phyloP scores from a whole-genome alignment of 2,797 vertebrate genomes.

The Falco biarmicus region DNA sequence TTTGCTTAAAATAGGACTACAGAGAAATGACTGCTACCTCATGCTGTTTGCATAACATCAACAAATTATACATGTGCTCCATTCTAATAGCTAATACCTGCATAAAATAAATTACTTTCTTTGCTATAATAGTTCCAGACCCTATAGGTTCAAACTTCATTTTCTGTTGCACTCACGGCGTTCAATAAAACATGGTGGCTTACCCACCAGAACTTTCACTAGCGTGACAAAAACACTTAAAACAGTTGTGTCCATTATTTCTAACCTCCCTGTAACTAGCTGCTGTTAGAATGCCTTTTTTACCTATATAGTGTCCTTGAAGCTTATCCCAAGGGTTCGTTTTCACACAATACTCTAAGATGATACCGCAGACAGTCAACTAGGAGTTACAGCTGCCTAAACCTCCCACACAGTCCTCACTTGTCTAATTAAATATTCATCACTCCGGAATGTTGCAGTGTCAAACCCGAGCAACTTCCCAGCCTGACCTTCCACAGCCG shows the following conservation, averaged over 20 bases:
- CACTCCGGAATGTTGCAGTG: constrained; percentile 39
- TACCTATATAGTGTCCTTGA: constrained; percentile 67
- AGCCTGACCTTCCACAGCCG: constrained; percentile 68
- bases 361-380: constrained; percentile 51
- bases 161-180: not conserved
- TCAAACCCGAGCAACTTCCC: constrained; percentile 49
- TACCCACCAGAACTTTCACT: not conserved
- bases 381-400: constrained; percentile 39
- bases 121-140: not conserved
- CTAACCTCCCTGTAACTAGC: not conserved
- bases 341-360: constrained; percentile 61
- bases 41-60: constrained; percentile 6
- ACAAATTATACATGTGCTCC: not conserved
- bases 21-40: not conserved
- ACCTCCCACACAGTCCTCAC: not conserved
- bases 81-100: not conserved
- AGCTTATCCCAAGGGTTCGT: constrained; percentile 47
- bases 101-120: not conserved
- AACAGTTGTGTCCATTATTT: not conserved
- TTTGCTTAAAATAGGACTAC: constrained; percentile 9
- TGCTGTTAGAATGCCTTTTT: not conserved
- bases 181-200: not conserved
- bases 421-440: constrained; percentile 78
- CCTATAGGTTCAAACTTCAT: not conserved
- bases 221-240: not conserved